These are phyloP conservation scores for Sylvilagus bachmani DNA, from an alignment of 2,113 vertebrate genomes.

Conservation along the genomic window DNA sequence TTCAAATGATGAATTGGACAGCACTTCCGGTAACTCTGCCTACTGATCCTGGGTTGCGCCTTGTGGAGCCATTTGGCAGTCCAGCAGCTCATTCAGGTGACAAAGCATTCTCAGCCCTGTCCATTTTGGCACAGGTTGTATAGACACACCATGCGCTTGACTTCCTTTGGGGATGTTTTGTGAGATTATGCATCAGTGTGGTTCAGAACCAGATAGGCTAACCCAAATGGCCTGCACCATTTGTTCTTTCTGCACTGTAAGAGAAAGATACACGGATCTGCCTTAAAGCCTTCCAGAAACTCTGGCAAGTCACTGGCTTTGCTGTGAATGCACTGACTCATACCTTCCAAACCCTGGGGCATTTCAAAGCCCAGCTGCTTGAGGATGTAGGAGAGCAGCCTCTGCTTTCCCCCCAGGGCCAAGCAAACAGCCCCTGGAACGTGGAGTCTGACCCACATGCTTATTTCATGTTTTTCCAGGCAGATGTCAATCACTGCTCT, in stretches of 20 bases:
- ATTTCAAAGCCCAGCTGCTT: not conserved
- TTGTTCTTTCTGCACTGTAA: slow-evolving; percentile 11
- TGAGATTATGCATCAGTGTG: slow-evolving; percentile 19
- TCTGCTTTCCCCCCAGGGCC: too few species aligned
- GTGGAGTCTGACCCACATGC: not conserved
- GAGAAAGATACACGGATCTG: not conserved
- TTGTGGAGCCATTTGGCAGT: slow-evolving; percentile 56
- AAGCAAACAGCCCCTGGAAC: not conserved
- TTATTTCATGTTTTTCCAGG: not conserved
- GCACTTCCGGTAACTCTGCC: not conserved
- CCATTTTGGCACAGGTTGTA: slow-evolving; percentile 25
- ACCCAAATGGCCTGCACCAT: not conserved
- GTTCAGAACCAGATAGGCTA: not conserved
- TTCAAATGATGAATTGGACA: slow-evolving; percentile 58
- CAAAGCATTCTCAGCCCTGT: not conserved
- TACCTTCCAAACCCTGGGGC: not conserved
- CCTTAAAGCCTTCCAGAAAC: not conserved
- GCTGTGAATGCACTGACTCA: not conserved
- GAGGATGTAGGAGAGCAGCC: not conserved
- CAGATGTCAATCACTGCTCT: not conserved
- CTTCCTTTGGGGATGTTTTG: slow-evolving; percentile 24
- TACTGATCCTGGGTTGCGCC: not conserved
- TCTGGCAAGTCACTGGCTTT: not conserved
- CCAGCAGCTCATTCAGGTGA: slow-evolving; percentile 4
- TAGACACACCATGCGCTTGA: slow-evolving; percentile 49